phyloP scores from a whole-genome alignment of 2,797 vertebrate species.

The Bovichtus variegatus region DNA sequence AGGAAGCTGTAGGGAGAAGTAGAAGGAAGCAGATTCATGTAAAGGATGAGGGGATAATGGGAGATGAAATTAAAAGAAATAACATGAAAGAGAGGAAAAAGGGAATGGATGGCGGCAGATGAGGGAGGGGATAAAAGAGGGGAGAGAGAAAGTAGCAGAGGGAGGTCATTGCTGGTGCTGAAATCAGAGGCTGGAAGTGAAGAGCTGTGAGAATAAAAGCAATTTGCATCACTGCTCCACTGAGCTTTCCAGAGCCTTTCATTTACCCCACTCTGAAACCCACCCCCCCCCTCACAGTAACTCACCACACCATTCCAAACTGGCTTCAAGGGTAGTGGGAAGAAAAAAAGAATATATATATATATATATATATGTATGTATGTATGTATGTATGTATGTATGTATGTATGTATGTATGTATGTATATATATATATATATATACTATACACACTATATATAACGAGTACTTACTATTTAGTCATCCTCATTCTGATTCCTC shows the following conservation, averaged over 20 bases:
- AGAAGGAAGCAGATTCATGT: conserved; percentile 15
- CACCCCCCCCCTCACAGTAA: conserved; percentile 32
- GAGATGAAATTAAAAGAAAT: conserved; percentile 19
- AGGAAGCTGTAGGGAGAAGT: conserved; percentile 7
- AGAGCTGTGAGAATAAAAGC: conserved; percentile 69
- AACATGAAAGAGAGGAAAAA: conserved; percentile 14
- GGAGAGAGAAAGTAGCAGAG: conserved; percentile 24
- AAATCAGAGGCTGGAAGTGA: conserved; percentile 62
- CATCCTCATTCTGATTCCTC: conserved; percentile 17
- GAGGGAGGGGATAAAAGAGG: conserved; percentile 32
- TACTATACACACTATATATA: too few species aligned
- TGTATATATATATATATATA: too few species aligned
- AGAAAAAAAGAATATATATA: too few species aligned
- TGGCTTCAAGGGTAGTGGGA: conserved; percentile 51
- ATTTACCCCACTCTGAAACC: conserved; percentile 54
- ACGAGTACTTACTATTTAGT: conserved; percentile 29
- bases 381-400: too few species aligned
- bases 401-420: too few species aligned
- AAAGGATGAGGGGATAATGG: conserved; percentile 21
- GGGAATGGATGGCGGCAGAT: conserved; percentile 19
- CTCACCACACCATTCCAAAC: conserved; percentile 49
- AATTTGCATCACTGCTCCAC: conserved; percentile 77
- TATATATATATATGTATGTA: too few species aligned
- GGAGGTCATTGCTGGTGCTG: conserved; percentile 64
- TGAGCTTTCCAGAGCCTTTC: conserved; percentile 74